Percentiles rank a stretch among this genome's conserved stretches.
These are phyloP conservation scores for Drosophila fungiperda DNA, from an alignment of 2,888 invertebrate species.

Conservation along the genomic window DNA sequence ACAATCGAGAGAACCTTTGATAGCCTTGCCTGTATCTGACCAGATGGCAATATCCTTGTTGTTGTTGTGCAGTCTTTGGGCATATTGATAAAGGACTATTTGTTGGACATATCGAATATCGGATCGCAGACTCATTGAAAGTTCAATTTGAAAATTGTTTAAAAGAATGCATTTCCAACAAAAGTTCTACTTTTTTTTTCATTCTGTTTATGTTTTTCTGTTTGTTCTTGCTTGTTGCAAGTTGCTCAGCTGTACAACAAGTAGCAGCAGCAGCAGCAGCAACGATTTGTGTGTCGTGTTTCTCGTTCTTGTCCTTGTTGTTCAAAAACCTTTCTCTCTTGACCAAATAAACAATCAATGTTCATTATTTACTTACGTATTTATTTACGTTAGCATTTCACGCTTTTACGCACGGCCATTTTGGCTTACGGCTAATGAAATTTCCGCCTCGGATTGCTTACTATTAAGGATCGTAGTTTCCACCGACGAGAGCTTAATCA, in stretches of 20 bases:
- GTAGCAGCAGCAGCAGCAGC: background rate
- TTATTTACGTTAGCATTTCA: constrained; percentile 68
- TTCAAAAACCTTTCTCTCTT: constrained; percentile 23
- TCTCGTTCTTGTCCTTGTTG: constrained; percentile 4
- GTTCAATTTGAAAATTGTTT: background rate
- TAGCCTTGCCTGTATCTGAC: background rate
- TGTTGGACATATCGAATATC: background rate
- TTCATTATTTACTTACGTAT: constrained; percentile 76
- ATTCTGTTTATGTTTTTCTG: background rate
- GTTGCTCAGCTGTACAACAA: background rate
- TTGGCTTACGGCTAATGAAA: constrained; percentile 57
- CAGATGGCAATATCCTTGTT: background rate
- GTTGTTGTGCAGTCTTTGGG: background rate
- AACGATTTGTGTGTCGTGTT: background rate
- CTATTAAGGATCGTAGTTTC: constrained; percentile 53
- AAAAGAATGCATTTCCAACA: background rate
- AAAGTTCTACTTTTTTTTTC: background rate
- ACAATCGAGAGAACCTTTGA: background rate
- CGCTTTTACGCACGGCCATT: constrained; percentile 56
- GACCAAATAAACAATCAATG: constrained; percentile 79
- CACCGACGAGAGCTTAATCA: constrained; percentile 29
- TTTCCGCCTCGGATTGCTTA: constrained; percentile 60
- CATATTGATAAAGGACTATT: background rate
- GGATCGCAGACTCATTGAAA: background rate
- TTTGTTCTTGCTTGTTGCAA: background rate